A percentile compares a stretch with the other conserved stretches of the same genome.
Conservation (phyloP, 2,113 vertebrate genomes). For the Megaceryle torquata region DNA sequence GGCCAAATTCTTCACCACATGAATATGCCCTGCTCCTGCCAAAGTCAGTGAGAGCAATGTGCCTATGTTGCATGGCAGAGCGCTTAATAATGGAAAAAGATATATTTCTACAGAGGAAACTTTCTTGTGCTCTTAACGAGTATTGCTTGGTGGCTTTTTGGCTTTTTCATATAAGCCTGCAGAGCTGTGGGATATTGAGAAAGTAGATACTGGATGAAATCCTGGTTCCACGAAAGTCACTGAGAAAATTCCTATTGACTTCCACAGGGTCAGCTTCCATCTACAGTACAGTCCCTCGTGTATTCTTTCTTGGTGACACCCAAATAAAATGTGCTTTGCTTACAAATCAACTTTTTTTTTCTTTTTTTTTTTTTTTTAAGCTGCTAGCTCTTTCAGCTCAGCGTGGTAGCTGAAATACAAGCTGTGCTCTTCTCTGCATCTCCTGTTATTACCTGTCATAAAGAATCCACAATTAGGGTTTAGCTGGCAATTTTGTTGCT, state of each 20-base stretch:
- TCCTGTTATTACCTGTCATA: slow-evolving; percentile 60
- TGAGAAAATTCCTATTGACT: not conserved
- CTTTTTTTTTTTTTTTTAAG: not conserved
- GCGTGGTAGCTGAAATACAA: slow-evolving; percentile 25
- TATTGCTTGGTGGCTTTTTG: not conserved
- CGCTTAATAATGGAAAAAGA: not conserved
- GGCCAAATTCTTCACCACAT: not conserved
- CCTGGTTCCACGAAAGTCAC: not conserved
- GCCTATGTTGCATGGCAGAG: not conserved
- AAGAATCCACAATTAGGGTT: slow-evolving; percentile 47
- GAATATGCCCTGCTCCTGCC: not conserved
- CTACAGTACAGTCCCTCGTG: not conserved
- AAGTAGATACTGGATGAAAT: not conserved
- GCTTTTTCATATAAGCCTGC: not conserved
- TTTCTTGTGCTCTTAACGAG: not conserved
- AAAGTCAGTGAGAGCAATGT: not conserved
- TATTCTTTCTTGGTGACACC: not conserved
- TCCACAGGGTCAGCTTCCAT: not conserved
- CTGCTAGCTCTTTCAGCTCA: not conserved
- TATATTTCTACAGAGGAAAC: not conserved
- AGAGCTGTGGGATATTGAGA: not conserved
- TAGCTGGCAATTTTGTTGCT: slow-evolving; percentile 8
- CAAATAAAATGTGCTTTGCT: slow-evolving; percentile 40
- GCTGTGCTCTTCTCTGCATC: slow-evolving; percentile 17
- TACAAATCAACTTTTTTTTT: not conserved